A percentile compares a stretch with the other conserved stretches of the same genome.
Conservation (phyloP, 2,797 vertebrate genomes). For the Anas flavirostris region DNA sequence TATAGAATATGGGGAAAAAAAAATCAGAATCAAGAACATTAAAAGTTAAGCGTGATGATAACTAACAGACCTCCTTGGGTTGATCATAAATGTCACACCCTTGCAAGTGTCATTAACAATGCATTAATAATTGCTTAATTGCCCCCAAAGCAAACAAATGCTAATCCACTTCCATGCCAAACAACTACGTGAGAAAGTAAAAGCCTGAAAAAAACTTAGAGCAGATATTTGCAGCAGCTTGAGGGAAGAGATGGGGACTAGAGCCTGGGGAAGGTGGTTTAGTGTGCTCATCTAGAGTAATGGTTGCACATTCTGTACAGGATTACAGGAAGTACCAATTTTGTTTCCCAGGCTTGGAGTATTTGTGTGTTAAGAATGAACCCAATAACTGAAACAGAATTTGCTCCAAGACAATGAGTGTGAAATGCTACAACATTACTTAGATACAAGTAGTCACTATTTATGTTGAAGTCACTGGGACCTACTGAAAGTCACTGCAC, state of each 20-base stretch:
- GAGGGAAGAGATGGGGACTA: neutral
- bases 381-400: neutral
- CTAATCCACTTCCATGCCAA: neutral
- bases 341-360: neutral
- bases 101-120: neutral
- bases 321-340: neutral
- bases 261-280: neutral
- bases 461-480: neutral
- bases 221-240: neutral
- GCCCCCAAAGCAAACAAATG: neutral
- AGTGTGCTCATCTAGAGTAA: neutral
- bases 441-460: neutral
- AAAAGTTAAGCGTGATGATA: neutral
- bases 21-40: neutral
- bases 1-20: neutral
- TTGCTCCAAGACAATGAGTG: neutral
- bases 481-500: neutral
- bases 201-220: neutral
- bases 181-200: neutral
- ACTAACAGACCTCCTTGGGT: neutral
- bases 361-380: neutral
- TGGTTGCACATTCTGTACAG: neutral
- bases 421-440: neutral
- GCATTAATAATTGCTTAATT: neutral
- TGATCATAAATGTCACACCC: neutral